These are phyloP conservation scores for Bilobella aurantiaca DNA, from an alignment of 1,140 invertebrate species.

Conservation along the genomic window DNA sequence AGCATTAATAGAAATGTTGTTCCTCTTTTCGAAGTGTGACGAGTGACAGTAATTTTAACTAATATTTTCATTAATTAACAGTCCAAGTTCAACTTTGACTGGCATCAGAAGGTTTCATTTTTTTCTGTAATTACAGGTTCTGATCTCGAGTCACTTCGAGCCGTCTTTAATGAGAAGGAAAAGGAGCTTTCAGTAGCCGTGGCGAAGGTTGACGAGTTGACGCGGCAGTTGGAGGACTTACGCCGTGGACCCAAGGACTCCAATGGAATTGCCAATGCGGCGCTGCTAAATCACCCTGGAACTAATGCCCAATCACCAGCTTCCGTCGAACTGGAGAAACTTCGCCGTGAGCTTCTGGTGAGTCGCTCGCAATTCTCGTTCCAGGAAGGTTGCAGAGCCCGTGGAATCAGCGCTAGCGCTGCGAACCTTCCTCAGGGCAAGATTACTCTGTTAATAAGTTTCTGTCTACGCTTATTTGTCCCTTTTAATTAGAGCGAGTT, in stretches of 20 bases:
- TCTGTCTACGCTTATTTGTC: too few relatives aligned
- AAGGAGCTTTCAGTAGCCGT: constrained; percentile 82
- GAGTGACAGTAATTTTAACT: too few relatives aligned
- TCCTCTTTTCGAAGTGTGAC: too few relatives aligned
- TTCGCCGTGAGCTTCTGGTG: constrained; percentile 75
- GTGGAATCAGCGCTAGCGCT: too few relatives aligned
- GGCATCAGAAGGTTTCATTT: neutral
- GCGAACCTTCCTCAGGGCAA: too few relatives aligned
- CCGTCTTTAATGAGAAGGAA: constrained; percentile 93
- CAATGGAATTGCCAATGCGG: constrained; percentile 27
- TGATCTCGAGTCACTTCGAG: constrained; percentile 88
- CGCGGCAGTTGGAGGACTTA: constrained; percentile 81
- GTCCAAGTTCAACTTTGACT: too few relatives aligned
- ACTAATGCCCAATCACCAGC: constrained; percentile 53
- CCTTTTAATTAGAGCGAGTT: too few relatives aligned
- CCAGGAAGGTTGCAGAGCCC: too few relatives aligned
- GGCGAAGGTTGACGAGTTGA: constrained; percentile 88
- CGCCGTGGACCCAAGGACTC: constrained; percentile 53
- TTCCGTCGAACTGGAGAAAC: constrained; percentile 76
- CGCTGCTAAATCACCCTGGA: constrained; percentile 36
- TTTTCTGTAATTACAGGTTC: constrained; percentile 51
- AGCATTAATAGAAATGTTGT: too few relatives aligned
- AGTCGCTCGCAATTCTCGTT: too few relatives aligned
- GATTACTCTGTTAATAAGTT: too few relatives aligned
- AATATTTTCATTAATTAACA: too few relatives aligned